Conservation (phyloP, 2,888 invertebrate genomes). For the Perdita meconis region DNA sequence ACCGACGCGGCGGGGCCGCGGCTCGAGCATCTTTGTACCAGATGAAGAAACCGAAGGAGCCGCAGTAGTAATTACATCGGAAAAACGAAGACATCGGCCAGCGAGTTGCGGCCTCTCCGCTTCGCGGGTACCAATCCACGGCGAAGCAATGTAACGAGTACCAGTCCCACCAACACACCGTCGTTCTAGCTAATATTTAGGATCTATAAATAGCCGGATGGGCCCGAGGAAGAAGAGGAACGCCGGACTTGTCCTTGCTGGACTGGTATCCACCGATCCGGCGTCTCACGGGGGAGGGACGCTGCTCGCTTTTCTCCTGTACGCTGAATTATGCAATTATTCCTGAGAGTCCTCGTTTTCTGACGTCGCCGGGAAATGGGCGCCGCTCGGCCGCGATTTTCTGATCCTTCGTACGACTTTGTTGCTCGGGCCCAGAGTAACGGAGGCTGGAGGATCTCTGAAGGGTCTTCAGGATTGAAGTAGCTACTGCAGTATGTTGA, state of each 20-base stretch:
- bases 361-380: neutral
- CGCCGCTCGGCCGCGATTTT: too few relatives aligned
- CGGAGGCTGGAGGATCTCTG: too few relatives aligned
- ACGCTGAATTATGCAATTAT: slow-evolving; percentile 54
- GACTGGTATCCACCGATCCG: slow-evolving; percentile 40
- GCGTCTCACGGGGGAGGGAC: slow-evolving; percentile 5
- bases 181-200: slow-evolving; percentile 61
- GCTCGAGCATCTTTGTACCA: slow-evolving; percentile 41
- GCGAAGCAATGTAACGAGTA: slow-evolving; percentile 61
- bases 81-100: slow-evolving; percentile 62
- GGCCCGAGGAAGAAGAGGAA: slow-evolving; percentile 22
- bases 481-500: too few relatives aligned
- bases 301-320: slow-evolving; percentile 20
- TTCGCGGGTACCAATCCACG: slow-evolving; percentile 53
- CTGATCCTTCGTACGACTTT: too few relatives aligned
- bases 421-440: too few relatives aligned
- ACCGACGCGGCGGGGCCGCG: slow-evolving; percentile 32
- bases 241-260: slow-evolving; percentile 33
- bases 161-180: slow-evolving; percentile 51
- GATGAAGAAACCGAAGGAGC: slow-evolving; percentile 55
- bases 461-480: too few relatives aligned
- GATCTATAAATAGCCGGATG: slow-evolving; percentile 64
- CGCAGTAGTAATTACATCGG: slow-evolving; percentile 52
- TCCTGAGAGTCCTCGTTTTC: slow-evolving; percentile 10
- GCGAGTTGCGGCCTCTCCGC: slow-evolving; percentile 42